phyloP scores from a whole-genome alignment of 1,140 invertebrate species.

The Zophobas morio region DNA sequence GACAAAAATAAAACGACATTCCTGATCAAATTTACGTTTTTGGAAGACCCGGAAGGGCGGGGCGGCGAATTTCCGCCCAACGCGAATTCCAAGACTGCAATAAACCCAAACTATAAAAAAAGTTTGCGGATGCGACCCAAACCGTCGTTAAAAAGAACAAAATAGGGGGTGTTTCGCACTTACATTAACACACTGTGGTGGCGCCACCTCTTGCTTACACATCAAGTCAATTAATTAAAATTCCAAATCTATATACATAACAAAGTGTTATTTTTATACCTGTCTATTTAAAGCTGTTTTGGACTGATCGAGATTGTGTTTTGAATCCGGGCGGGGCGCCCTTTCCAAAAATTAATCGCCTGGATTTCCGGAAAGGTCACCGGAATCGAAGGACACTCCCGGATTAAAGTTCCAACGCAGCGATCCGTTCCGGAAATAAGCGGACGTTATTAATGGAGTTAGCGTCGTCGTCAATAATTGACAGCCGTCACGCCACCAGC shows the following conservation, averaged over 20 bases:
- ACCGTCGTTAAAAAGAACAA: no score
- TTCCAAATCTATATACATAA: no score
- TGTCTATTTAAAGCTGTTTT: no score
- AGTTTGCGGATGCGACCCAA: no score
- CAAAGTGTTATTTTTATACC: no score
- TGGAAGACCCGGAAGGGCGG: neutral
- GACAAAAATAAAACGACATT: constrained; percentile 13
- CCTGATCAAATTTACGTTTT: neutral
- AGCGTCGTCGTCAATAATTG: constrained; percentile 30
- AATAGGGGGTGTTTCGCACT: no score
- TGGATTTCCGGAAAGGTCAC: neutral
- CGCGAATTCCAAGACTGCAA: no score
- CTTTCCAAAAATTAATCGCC: neutral
- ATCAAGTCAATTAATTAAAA: no score
- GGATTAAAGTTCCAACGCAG: constrained; percentile 11
- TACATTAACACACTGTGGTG: no score
- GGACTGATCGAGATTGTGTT: neutral
- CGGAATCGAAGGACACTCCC: constrained; percentile 15
- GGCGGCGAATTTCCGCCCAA: no score
- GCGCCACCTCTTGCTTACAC: no score
- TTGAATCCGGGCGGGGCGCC: neutral
- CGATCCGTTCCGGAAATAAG: constrained; percentile 34
- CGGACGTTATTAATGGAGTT: constrained; percentile 24
- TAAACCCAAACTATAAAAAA: no score
- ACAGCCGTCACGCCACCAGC: constrained; percentile 23